Evolutionary conservation across 1,140 invertebrate species (phyloP), one percentile per base, ranked within the genome.

Genomic region (Papilio dardanus): DNA sequence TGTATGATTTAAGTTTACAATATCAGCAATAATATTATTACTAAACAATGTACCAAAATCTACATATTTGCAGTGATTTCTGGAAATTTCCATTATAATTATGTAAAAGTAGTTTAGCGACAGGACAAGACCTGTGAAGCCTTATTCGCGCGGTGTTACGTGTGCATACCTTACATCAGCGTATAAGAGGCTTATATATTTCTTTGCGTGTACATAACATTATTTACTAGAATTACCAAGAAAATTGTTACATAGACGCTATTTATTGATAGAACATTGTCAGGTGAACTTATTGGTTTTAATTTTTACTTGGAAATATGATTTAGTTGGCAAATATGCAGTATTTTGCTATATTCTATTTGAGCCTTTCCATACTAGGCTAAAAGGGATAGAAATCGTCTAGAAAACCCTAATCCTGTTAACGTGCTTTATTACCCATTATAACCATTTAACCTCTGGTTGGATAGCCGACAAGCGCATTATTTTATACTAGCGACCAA

Each of bases 101-200:
- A 66, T 4, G 54, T 58, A 58, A 28, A 62, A 3, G 54, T 12
- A 54, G 54, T 62, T 28, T 16, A 62, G 54, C 14, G 54, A 69
- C n/a, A 69, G 35, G 67, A 69, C 67, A 69, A 69, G 67, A 69
- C n/a, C 67, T 42, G 71, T 68, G 82, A 80, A 81, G 77, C 78
- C 84, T 8, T 74, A 79, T 2, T 28, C 81, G 7, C 77, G 78
- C 67, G 69, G 81, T 84, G 67, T 69, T 83, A 84, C 79, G 79
- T 73, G 74, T 81, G 67, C 80, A 78, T 79, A 74, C 80, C 74
- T 86, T 81, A 81, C 81, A 81, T 79, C 76, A 81, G 77, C 75
- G 74, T 71, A 79, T 87, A 87, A 83, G 79, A 80, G 82, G 85
- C 79, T 88, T 83, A 85, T 65, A 30, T 69, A 54, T 74, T 79